Evolutionary conservation across 2,113 vertebrate genomes (phyloP), one percentile per base, ranked within the genome.

Genomic region (Ramphastos sulfuratus): DNA sequence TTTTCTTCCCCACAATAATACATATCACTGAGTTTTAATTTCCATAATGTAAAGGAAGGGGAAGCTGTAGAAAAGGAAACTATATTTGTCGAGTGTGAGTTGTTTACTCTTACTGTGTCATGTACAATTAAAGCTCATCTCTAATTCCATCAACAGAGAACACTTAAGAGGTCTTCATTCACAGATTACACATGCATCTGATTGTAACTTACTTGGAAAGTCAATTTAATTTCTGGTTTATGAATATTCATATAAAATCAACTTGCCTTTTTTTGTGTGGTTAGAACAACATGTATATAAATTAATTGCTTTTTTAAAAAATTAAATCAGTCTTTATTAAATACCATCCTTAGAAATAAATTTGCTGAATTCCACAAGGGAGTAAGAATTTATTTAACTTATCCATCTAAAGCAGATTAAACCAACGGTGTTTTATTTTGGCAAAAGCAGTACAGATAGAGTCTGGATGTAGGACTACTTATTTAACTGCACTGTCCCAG

Each of bases 101-200:
- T 82, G 28, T 58, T 82, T 60, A 56, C 12, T 81, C 11, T 64
- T 78, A 42, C 0, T 64, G 39, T 70, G 15, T 46, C 37, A 19
- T 70, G 7, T 55, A 28, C 85, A 64, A 70, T 82, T 86, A 83
- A 92, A 79, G 3, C 77, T 64, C 75, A 27, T n/a, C 48, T 73
- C 54, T 81, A 89, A 54, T 89, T 76, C 42, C 48, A 37, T 87
- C 81, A 92, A 8, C 58, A 28, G 4, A 64, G 92, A 90, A 88
- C 24, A 54, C 90, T 94, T 74, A 90, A 72, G 42, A 89, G 61
- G 33, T 78, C 65, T 96, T 93, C 90, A 55, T 67, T 94, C 70
- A 83, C 52, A 90, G 63, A 85, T 96, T 82, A 69, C 25, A 46
- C 19, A 17, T 69, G 28, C 59, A 39, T 73, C 82, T 85, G 84